Evolutionary conservation across 92 coral and sea anemone species (phyloP).

Genomic region (Parazoanthus swiftii): DNA sequence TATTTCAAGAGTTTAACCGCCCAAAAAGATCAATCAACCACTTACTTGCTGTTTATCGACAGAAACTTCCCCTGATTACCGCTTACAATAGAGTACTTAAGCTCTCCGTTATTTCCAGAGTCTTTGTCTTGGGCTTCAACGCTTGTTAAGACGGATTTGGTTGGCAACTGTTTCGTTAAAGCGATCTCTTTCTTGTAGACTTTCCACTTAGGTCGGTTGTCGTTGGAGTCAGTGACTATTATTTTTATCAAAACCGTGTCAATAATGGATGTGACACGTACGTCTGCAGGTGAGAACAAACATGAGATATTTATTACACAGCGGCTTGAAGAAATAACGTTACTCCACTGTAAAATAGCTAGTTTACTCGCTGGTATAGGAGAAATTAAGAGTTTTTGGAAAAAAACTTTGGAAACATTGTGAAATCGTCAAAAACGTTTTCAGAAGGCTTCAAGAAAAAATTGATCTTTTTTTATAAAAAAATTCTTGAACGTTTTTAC

Average conservation of each 20-base stretch:
- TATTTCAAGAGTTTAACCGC: too few relatives aligned
- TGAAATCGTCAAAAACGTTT: too few relatives aligned
- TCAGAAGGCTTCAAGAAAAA: too few relatives aligned
- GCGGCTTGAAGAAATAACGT: too few relatives aligned
- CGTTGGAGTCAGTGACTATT: slow-evolving; percentile 66
- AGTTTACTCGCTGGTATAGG: too few relatives aligned
- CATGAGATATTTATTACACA: not conserved
- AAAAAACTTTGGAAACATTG: too few relatives aligned
- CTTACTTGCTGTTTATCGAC: slow-evolving; percentile 60
- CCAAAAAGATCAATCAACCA: not conserved
- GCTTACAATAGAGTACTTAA: slow-evolving; percentile 58
- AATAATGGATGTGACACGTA: slow-evolving; percentile 34
- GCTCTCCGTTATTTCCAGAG: slow-evolving; percentile 54
- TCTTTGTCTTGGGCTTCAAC: slow-evolving; percentile 66
- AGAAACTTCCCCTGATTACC: slow-evolving; percentile 54
- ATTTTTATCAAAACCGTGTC: slow-evolving; percentile 70
- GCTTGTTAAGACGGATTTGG: slow-evolving; percentile 45
- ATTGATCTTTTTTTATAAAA: too few relatives aligned
- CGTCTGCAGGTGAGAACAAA: slow-evolving; percentile 32
- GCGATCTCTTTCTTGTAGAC: slow-evolving; percentile 43
- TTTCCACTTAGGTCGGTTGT: slow-evolving; percentile 66
- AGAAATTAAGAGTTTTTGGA: too few relatives aligned
- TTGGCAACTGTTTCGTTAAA: slow-evolving; percentile 42
- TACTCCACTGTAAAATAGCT: too few relatives aligned
- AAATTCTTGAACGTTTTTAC: too few relatives aligned